Conservation (phyloP, 2,888 invertebrate genomes). For the Salticus scenicus region DNA sequence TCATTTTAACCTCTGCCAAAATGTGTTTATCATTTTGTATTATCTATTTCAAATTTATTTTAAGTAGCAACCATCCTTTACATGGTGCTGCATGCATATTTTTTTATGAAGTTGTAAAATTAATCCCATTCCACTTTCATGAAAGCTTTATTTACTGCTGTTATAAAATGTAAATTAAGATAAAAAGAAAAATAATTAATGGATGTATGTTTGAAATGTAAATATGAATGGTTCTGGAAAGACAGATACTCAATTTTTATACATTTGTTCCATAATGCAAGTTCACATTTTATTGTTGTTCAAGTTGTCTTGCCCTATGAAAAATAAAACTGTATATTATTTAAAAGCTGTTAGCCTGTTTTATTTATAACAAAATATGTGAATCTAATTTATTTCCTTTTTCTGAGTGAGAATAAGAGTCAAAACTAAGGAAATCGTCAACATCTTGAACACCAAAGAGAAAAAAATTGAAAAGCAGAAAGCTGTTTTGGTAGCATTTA, state of each 20-base stretch:
- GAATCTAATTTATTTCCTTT: too few species aligned
- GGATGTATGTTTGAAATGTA: neutral
- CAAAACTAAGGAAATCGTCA: too few species aligned
- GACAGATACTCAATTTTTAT: slow-evolving; percentile 4
- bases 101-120: slow-evolving; percentile 1
- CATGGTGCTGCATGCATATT: slow-evolving; percentile 8
- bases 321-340: slow-evolving; percentile 1
- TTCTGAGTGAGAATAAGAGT: too few species aligned
- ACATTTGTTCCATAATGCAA: slow-evolving; percentile 5
- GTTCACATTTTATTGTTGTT: slow-evolving; percentile 5
- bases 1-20: neutral
- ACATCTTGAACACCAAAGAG: too few species aligned
- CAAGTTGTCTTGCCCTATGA: neutral
- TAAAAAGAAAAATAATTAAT: neutral
- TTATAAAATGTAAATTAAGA: neutral
- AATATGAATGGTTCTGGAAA: neutral
- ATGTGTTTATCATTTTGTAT: neutral
- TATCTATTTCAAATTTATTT: neutral
- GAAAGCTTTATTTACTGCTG: neutral
- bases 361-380: too few species aligned
- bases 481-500: too few species aligned
- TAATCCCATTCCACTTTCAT: neutral
- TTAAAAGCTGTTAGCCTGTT: too few species aligned
- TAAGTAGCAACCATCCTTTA: slow-evolving; percentile 8
- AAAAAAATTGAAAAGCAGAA: too few species aligned